These are phyloP conservation scores for Catalaphyllia jardinei DNA, from an alignment of 64 coral and sea anemone genomes.

Conservation along the genomic window DNA sequence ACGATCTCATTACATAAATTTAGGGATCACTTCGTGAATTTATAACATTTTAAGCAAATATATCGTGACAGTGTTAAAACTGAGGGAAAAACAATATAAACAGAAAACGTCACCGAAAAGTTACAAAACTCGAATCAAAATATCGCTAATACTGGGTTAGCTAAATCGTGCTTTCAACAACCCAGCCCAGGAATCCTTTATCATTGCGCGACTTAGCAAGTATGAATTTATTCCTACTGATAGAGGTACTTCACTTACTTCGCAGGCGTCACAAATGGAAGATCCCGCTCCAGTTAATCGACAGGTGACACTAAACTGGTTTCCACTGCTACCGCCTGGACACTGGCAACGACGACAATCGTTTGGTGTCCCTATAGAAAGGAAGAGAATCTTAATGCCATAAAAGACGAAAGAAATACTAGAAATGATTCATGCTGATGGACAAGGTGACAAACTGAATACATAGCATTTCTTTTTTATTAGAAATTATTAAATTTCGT, in stretches of 20 bases:
- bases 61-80: too few relatives aligned
- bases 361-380: constrained; percentile 70
- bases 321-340: constrained; percentile 92
- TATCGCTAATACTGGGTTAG: too few relatives aligned
- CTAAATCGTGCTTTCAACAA: too few relatives aligned
- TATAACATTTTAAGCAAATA: too few relatives aligned
- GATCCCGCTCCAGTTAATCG: constrained; percentile 64
- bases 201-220: not conserved
- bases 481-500: too few relatives aligned
- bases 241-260: constrained; percentile 50
- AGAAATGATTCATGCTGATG: not conserved
- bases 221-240: too few relatives aligned
- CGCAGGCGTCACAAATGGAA: constrained; percentile 77
- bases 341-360: constrained; percentile 93
- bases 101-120: not conserved
- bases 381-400: not conserved
- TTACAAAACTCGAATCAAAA: not conserved
- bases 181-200: too few relatives aligned
- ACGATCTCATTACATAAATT: too few relatives aligned
- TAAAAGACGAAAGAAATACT: not conserved
- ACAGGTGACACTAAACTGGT: constrained; percentile 90
- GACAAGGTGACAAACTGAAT: too few relatives aligned
- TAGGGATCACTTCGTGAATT: too few relatives aligned
- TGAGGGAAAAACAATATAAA: not conserved
- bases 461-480: too few relatives aligned